Base-by-base conservation (phyloP, 1,140 invertebrate species). In the Pomacea maculata region DNA sequence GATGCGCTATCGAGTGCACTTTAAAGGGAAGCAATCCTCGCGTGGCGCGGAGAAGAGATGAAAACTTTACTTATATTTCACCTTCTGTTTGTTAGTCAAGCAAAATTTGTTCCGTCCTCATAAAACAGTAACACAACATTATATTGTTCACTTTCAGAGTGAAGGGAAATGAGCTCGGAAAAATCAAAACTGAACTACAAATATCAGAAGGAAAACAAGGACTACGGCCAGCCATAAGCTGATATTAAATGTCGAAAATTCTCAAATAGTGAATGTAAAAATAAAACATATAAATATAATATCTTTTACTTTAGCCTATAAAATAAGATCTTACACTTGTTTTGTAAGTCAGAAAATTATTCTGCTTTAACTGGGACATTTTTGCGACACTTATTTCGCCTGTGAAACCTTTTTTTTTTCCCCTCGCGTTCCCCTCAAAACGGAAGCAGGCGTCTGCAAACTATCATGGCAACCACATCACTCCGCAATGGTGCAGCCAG, bases 1-100 rank as follows among this genome's bases (percentile, higher is more conserved):
- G 21, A 65, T 70, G 77, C 52, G 77, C 67, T 67, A 78, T 67
- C 77, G 77, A 78, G 61, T 21, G 25, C 14, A 14, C n/a, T 14
- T 19, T 21, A 52, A 78, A 64, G 77, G 77, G 77, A 78, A 70
- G 65, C 77, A 78, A 78, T 78, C 77, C 65, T 70, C 65, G 45
- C 21, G n/a, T 29, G 55, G 34, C 19, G 34, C 34, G 63, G 19
- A 76, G 55, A 64, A 9, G 54, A n/a, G 7, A 63, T 29, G 17
- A 75, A 25, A 55, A 55, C 74, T 63, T 55, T 75, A 19, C 57
- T 63, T 34, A 61, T 63, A 25, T 29, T 63, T 34, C 25, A 63
- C 15, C 64, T 75, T 75, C 12, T 17, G 11, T 55, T 75, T 12
- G 57, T 14, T 19, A 34, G 54, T 64, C n/a, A 19, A 17, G 9